A percentile compares a stretch with the other conserved stretches of the same genome.
Evolutionary conservation across 2,797 vertebrate genomes (phyloP).

Genomic region (Sphenodon punctatus): DNA sequence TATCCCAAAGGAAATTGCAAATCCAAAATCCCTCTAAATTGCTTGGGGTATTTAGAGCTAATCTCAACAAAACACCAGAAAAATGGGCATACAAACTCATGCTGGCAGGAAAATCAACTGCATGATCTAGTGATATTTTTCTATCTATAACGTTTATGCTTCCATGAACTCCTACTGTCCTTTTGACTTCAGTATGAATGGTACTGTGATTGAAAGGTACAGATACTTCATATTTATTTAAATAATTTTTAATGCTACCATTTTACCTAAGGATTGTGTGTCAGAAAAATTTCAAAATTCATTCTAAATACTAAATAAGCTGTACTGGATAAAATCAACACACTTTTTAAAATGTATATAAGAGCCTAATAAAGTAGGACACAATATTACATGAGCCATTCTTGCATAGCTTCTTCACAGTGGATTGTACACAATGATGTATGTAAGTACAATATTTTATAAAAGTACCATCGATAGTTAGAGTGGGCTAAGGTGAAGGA

Average conservation of each 20-base stretch:
- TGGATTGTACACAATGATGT: too few relatives aligned
- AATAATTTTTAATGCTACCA: constrained; percentile 5
- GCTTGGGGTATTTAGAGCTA: not conserved
- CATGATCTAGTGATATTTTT: not conserved
- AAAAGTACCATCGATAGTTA: not conserved
- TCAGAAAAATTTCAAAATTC: not conserved
- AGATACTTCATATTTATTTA: not conserved
- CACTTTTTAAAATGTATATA: not conserved
- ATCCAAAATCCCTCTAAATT: not conserved
- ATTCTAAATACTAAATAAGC: not conserved
- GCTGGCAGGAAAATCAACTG: not conserved
- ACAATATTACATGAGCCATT: too few relatives aligned
- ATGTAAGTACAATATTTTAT: constrained; percentile 21
- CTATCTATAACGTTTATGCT: not conserved
- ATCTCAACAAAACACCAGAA: not conserved
- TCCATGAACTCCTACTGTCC: not conserved
- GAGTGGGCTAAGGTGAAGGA: constrained; percentile 1
- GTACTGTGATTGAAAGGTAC: not conserved
- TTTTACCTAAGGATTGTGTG: not conserved
- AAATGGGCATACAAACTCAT: not conserved
- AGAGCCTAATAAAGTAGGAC: too few relatives aligned
- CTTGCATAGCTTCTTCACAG: too few relatives aligned
- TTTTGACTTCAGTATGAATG: not conserved
- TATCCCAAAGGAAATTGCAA: not conserved
- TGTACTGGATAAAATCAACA: not conserved